Evolutionary conservation across 2,113 vertebrate species (phyloP), one percentile per base, ranked within the genome.

Genomic region (Thermophis baileyi): DNA sequence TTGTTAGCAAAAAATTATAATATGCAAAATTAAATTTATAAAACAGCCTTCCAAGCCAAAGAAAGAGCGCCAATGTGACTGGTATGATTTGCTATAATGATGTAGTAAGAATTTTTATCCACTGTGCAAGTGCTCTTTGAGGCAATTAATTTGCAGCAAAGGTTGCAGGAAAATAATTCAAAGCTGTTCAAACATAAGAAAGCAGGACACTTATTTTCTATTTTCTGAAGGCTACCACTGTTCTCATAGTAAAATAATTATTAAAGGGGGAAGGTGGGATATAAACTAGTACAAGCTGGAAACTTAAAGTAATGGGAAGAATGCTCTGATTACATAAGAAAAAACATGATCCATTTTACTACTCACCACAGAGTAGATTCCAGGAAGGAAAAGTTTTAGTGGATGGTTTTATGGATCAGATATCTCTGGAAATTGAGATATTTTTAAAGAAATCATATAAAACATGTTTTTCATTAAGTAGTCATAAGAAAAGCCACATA

Each of bases 121-220:
- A 94, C 94, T 94, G 88, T 55, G 97, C 94, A 96, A 97, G 95
- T 94, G 90, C 81, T 97, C 93, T 97, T 96, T 95, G 95, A 96
- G 97, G 93, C 69, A 94, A 96, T 96, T 97, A 97, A 97, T 95
- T 96, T 96, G 93, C 91, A 96, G 94, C 96, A 97, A 97, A 97
- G 94, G 97, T 96, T 97, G 91, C 85, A 96, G 87, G 87, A 95
- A 96, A 95, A 94, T 95, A 96, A 97, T 94, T 95, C 93, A 96
- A 94, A 94, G 60, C 92, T 94, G 86, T 93, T 96, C 94, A 95
- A 51, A 96, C 27, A 96, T 44, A 94, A 95, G 89, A 89, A 94
- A 85, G 91, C 93, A 95, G 85, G 88, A 86, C 47, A 11, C 46
- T 96, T 96, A 93, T 93, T 87, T 97, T 92, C 81, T 92, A 88